Evolutionary conservation across 2,113 vertebrate species (phyloP).

Genomic region (Forbesichthys agassizii): DNA sequence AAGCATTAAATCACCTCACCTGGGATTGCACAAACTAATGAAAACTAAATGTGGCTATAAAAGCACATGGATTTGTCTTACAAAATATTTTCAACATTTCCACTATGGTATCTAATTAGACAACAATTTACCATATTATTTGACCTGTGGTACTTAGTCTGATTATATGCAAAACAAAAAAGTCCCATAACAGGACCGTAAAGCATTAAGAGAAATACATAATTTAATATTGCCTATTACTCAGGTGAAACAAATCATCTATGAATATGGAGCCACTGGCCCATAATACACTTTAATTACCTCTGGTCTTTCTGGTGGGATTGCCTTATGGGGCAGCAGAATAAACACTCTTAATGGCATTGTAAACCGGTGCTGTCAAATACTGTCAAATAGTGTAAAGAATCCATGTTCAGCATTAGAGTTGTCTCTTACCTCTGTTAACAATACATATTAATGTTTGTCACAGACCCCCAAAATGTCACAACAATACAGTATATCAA

Average conservation of each 20-base stretch:
- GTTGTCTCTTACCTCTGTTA: constrained; percentile 25
- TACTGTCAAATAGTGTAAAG: constrained; percentile 31
- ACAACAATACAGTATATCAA: not conserved
- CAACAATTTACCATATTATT: constrained; percentile 23
- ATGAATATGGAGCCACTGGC: constrained; percentile 28
- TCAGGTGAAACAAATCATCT: constrained; percentile 28
- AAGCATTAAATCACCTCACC: constrained; percentile 6
- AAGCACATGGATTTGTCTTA: constrained; percentile 24
- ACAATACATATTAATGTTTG: constrained; percentile 31
- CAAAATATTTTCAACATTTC: too few relatives aligned
- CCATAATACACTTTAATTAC: constrained; percentile 5
- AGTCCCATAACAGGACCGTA: constrained; percentile 16
- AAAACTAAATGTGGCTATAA: not conserved
- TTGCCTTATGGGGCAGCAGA: constrained; percentile 13
- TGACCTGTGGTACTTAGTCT: constrained; percentile 20
- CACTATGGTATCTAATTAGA: not conserved
- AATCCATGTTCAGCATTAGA: constrained; percentile 51
- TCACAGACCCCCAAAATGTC: constrained; percentile 12
- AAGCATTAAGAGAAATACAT: not conserved
- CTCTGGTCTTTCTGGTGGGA: not conserved
- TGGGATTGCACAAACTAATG: constrained; percentile 14
- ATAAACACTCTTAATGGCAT: constrained; percentile 30
- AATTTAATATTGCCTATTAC: constrained; percentile 31
- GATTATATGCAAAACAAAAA: constrained; percentile 10
- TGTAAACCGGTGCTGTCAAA: constrained; percentile 41